Evolutionary conservation across 2,888 invertebrate genomes (phyloP).

Genomic region (Thymelicus sylvestris): DNA sequence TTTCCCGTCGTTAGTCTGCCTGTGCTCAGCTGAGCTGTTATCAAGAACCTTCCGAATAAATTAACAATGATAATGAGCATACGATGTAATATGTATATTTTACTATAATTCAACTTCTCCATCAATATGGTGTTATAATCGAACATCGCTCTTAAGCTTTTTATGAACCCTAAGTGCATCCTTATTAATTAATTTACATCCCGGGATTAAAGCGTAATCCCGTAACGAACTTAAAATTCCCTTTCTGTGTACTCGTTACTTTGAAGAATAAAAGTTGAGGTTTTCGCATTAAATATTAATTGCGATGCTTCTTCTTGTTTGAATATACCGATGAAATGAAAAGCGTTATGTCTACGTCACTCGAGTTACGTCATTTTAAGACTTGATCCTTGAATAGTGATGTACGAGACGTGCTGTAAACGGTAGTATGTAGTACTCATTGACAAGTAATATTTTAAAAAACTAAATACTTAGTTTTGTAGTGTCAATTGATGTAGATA

Average conservation of each 20-base stretch:
- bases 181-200: constrained; percentile 76
- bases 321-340: constrained; percentile 8
- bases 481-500: too few relatives aligned
- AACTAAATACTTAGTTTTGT: too few relatives aligned
- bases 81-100: too few relatives aligned
- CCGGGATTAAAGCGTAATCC: constrained; percentile 53
- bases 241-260: constrained; percentile 25
- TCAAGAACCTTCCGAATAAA: too few relatives aligned
- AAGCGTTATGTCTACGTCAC: background rate
- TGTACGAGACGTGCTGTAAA: too few relatives aligned
- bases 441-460: too few relatives aligned
- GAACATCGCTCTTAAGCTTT: constrained; percentile 73
- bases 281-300: constrained; percentile 31
- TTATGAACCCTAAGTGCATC: constrained; percentile 65
- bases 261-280: constrained; percentile 30
- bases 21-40: too few relatives aligned
- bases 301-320: constrained; percentile 26
- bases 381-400: background rate
- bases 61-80: too few relatives aligned
- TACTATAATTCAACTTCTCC: background rate
- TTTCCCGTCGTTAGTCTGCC: too few relatives aligned
- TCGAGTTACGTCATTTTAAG: background rate
- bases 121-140: constrained; percentile 40
- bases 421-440: too few relatives aligned
- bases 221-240: constrained; percentile 30